Evolutionary conservation across 2,888 invertebrate genomes (phyloP).

Genomic region (Phaonia tiefii): DNA sequence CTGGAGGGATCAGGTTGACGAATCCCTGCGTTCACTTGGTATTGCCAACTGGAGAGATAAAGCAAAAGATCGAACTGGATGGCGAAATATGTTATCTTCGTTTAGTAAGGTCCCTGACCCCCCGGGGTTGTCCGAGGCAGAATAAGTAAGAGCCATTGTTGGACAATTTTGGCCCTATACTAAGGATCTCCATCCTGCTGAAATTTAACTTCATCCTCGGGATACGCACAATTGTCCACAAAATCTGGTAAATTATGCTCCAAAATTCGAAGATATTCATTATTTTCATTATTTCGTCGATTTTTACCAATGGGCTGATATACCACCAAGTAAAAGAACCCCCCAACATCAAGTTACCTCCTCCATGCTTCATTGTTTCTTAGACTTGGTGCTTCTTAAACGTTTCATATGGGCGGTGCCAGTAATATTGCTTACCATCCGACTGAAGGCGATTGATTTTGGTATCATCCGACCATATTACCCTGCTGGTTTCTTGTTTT

Average conservation of each 20-base stretch:
- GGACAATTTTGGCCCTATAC: too few species aligned
- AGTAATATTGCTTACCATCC: slow-evolving; percentile 3
- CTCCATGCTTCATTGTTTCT: slow-evolving; percentile 51
- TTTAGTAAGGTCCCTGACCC: too few species aligned
- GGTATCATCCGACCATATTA: slow-evolving; percentile 28
- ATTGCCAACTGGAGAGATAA: too few species aligned
- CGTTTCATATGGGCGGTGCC: neutral
- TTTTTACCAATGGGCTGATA: too few species aligned
- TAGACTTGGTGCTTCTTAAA: slow-evolving; percentile 27
- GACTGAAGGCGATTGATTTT: too few species aligned
- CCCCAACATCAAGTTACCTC: slow-evolving; percentile 66
- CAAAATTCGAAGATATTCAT: slow-evolving; percentile 52
- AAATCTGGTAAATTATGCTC: slow-evolving; percentile 51
- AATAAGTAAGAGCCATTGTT: too few species aligned
- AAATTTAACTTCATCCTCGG: slow-evolving; percentile 22
- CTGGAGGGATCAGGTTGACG: too few species aligned
- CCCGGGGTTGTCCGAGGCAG: too few species aligned
- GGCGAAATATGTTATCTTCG: too few species aligned
- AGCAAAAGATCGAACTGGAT: too few species aligned
- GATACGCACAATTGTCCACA: slow-evolving; percentile 39
- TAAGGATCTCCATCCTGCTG: slow-evolving; percentile 19
- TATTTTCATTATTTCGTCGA: slow-evolving; percentile 47
- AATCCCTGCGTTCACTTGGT: too few species aligned
- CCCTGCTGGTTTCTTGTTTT: neutral
- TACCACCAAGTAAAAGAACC: slow-evolving; percentile 64